Evolutionary conservation across 2,113 vertebrate species (phyloP).

Genomic region (Nibea albiflora): DNA sequence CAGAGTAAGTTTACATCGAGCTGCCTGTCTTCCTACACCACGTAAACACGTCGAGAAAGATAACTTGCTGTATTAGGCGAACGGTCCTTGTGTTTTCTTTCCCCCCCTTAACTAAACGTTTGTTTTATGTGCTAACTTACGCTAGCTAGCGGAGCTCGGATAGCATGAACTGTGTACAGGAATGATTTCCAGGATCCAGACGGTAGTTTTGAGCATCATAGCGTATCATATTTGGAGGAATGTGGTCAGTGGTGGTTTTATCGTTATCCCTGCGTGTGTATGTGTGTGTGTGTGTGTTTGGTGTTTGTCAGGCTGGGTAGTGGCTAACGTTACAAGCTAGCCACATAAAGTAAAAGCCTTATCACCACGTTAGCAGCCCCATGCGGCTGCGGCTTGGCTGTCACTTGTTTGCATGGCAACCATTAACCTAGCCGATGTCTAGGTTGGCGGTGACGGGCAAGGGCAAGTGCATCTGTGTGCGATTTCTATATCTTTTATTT

Average conservation of each 20-base stretch:
- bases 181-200: not conserved
- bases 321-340: conserved; percentile 53
- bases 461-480: not conserved
- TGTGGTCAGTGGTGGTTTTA: not conserved
- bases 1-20: conserved; percentile 64
- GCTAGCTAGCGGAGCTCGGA: conserved; percentile 43
- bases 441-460: not conserved
- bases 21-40: not conserved
- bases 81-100: conserved; percentile 13
- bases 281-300: not conserved
- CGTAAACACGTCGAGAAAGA: not conserved
- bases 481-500: not conserved
- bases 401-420: conserved; percentile 66
- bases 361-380: conserved; percentile 45
- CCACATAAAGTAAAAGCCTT: conserved; percentile 39
- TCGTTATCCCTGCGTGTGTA: not conserved
- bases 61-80: conserved; percentile 61
- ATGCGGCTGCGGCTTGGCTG: conserved; percentile 50
- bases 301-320: conserved; percentile 14
- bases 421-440: conserved; percentile 20
- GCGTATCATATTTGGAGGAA: conserved; percentile 14
- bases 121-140: conserved; percentile 48
- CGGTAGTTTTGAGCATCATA: not conserved
- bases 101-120: not conserved
- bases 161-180: not conserved